Base-by-base conservation (phyloP, 2,888 invertebrate genomes). In the Drosophila neonasuta region DNA sequence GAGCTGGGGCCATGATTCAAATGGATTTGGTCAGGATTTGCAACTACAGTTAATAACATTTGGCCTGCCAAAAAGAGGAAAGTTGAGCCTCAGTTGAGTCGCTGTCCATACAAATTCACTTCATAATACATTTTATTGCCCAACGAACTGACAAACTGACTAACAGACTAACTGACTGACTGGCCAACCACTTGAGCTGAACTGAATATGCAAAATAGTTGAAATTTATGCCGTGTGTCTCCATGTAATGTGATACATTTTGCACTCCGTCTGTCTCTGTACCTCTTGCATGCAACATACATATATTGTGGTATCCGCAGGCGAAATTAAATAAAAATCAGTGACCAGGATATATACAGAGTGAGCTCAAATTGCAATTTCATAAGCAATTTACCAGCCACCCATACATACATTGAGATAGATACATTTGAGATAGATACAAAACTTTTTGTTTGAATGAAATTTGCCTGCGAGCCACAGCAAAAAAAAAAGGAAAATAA, bases 341-440 rank as follows among this genome's bases (percentile, higher is more conserved):
- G 82, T 77, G 74, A 66, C 74, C 74, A 73, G 71, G 59, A 71
- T 61, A 76, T 61, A 76, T 55, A 69, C 79, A 61, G 86, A 84
- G 69, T 72, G 74, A 77, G 79, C 81, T 80, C 79, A 86, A 85
- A 83, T 80, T 86, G 81, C 86, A 83, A 87, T 88, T 89, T 89
- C 83, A 88, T 88, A 88, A 88, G 88, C 88, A 89, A 89, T 88
- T 88, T 89, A 80, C 79, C 70, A 44, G 68, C 58, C 55, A 51
- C 60, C 59, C 72, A 71, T 34, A 44, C 45, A 41, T 50, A 45
- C 6, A 44, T 39, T n/a, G 6, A n/a, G n/a, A 24, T 17, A 32
- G 11, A 13, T 30, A 29, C 13, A 10, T 32, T 32, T 9, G 24
- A 71, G 20, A 71, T 62, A 76, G 68, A 76, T 49, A 71, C 57